A percentile compares a stretch with the other conserved stretches of the same genome.
These are phyloP conservation scores for Calvadosia cruxmelitensis DNA, from an alignment of 30 jellyfish, hydroid and myxozoan genomes.

Conservation along the genomic window DNA sequence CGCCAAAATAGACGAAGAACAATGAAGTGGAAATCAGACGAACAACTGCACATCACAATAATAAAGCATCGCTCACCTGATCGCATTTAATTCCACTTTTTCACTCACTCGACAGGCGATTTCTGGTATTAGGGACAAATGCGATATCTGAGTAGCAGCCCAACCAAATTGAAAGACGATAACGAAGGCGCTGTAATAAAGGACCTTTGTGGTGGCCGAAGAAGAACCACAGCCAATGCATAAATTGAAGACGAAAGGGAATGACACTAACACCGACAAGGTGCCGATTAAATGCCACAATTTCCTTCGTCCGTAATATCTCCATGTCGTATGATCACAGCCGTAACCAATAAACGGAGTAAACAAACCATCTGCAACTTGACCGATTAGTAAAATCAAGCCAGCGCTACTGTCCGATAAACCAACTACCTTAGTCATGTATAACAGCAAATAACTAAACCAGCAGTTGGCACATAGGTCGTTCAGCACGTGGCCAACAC, in stretches of 20 bases:
- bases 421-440: conserved; percentile 76
- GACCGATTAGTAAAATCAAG: conserved; percentile 73
- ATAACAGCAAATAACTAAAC: conserved; percentile 68
- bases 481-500: conserved; percentile 86
- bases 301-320: conserved; percentile 59
- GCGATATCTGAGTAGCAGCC: conserved; percentile 91
- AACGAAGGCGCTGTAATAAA: conserved; percentile 75
- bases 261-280: conserved; percentile 52
- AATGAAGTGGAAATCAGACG: too few species aligned
- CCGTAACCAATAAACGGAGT: conserved; percentile 83
- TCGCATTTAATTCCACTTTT: conserved; percentile 76
- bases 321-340: conserved; percentile 52
- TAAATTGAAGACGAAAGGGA: conserved; percentile 70
- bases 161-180: conserved; percentile 87
- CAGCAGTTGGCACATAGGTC: conserved; percentile 92
- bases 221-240: conserved; percentile 48
- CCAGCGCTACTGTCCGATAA: conserved; percentile 77
- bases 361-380: conserved; percentile 78
- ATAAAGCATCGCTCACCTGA: conserved; percentile 79
- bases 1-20: too few species aligned
- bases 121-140: conserved; percentile 79
- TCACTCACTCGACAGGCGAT: conserved; percentile 54
- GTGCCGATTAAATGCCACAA: conserved; percentile 86
- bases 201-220: conserved; percentile 18
- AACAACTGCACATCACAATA: too few species aligned